Percentiles rank a stretch among this genome's conserved stretches.
phyloP scores from a whole-genome alignment of 2,113 vertebrate species.

The Manacus vitellinus region DNA sequence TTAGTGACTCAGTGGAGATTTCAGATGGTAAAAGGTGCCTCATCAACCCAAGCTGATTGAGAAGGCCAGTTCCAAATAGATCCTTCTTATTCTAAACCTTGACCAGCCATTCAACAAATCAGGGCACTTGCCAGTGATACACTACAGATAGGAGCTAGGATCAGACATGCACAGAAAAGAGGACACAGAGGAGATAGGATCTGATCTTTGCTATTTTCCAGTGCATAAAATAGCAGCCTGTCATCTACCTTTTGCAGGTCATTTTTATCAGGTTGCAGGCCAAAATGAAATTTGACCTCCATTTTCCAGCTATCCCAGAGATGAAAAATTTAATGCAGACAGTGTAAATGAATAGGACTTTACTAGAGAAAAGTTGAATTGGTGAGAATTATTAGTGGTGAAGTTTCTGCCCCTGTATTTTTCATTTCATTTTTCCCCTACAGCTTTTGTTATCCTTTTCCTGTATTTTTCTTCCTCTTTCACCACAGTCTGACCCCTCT shows the following conservation, averaged over 20 bases:
- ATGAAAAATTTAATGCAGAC: constrained; percentile 73
- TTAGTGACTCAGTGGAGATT: constrained; percentile 59
- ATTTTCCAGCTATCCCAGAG: constrained; percentile 64
- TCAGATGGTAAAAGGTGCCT: constrained; percentile 49
- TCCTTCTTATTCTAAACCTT: constrained; percentile 65
- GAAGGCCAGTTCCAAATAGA: constrained; percentile 65
- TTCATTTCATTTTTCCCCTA: background rate
- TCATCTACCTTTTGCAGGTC: constrained; percentile 76
- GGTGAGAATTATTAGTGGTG: constrained; percentile 34
- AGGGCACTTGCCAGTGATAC: constrained; percentile 9
- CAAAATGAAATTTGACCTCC: constrained; percentile 80
- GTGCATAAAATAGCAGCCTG: constrained; percentile 80
- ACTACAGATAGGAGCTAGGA: constrained; percentile 25
- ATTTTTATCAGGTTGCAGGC: constrained; percentile 77
- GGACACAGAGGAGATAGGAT: constrained; percentile 28
- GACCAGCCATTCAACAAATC: constrained; percentile 67
- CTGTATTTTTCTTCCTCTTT: background rate
- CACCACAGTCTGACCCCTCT: background rate
- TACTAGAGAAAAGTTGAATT: constrained; percentile 14
- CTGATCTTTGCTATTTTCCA: constrained; percentile 72
- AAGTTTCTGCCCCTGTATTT: background rate
- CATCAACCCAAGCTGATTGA: constrained; percentile 52
- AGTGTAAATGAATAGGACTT: constrained; percentile 47
- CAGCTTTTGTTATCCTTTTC: background rate
- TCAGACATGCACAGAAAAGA: constrained; percentile 25